Evolutionary conservation across 2,797 vertebrate species (phyloP), one percentile per base, ranked within the genome.

Genomic region (Melanotaenia nigrans): DNA sequence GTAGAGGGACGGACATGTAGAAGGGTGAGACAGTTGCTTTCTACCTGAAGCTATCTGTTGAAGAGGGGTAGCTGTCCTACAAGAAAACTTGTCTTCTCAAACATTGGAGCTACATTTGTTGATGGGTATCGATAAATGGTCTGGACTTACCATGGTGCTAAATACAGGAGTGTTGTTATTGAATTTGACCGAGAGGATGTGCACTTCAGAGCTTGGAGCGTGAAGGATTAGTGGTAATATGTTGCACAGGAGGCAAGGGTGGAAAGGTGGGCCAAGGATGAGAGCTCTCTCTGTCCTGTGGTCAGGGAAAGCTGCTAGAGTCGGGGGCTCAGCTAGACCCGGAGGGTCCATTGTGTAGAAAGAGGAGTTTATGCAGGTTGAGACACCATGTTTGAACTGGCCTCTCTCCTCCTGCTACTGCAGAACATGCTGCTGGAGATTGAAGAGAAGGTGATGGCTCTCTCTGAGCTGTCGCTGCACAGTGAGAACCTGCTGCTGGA

Each of bases 381-480:
- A 58, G 71, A 71, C 74, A 79, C n/a, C 57, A 95, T 94, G 94
- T 95, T 94, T 94, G 95, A 95, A 85, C 90, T 94, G 85, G 92
- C 93, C 12, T 95, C 93, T 87, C 89, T 95, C 45, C 92, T 96
- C 88, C 89, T 94, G 87, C 92, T 94, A 30, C 92, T 95, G 67
- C 95, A 99, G 98, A 96, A 96, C 91, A 97, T 99, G 96, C 92
- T 99, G 84, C 87, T 96, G 93, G 98, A 99, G 87, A 98, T 99
- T 8, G 98, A 99, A 53, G 96, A 96, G 92, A 99, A 99, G 86
- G 97, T 99, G 82, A 88, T 90, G 86, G 94, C 94, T 75, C 90
- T 99, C 64, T 96, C 97, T 0, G 97, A 99, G 92, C 94, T 99
- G 72, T 96, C 96, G 0, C 92, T 98, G 74, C 96, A 96, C 92